Base-by-base conservation (phyloP, 2,888 invertebrate genomes). In the Patella caerulea region DNA sequence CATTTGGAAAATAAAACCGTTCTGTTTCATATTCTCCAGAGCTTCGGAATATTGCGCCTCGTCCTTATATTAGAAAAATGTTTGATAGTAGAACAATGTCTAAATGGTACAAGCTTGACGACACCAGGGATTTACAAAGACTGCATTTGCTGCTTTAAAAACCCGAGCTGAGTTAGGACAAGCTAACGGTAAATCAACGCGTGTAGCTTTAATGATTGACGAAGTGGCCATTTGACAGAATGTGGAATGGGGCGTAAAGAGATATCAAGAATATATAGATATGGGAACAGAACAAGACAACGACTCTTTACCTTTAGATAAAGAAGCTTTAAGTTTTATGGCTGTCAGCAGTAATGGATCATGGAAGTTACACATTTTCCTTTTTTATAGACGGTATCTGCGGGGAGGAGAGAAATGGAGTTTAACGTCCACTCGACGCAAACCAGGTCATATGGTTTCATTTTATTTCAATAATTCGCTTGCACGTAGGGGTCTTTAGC, bases 381-480 rank as follows among this genome's bases (percentile, higher is more conserved):
- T 71, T 71, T 71, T 71, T 71, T 17, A 71, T 71, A 34, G 24
- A 71, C 24, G 19, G 71, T 11, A 14, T 70, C 14, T 14, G 29
- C 52, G 71, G 71, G 29, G 71, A 71, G 29, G 71, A 71, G 71
- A n/a, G 65, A n/a, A n/a, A n/a, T n/a, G n/a, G n/a, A n/a, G n/a
- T n/a, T n/a, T n/a, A n/a, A n/a, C n/a, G n/a, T n/a, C n/a, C n/a
- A n/a, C n/a, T n/a, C n/a, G n/a, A n/a, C n/a, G n/a, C n/a, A n/a
- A n/a, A n/a, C n/a, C n/a, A n/a, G n/a, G n/a, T n/a, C n/a, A n/a
- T n/a, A n/a, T n/a, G n/a, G n/a, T n/a, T n/a, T n/a, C n/a, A n/a
- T n/a, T n/a, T n/a, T n/a, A n/a, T n/a, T n/a, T n/a, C n/a, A n/a
- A n/a, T n/a, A n/a, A n/a, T n/a, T n/a, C n/a, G n/a, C n/a, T n/a